Base-by-base conservation (phyloP, 2,113 vertebrate genomes). In the Phrynosoma platyrhinos region DNA sequence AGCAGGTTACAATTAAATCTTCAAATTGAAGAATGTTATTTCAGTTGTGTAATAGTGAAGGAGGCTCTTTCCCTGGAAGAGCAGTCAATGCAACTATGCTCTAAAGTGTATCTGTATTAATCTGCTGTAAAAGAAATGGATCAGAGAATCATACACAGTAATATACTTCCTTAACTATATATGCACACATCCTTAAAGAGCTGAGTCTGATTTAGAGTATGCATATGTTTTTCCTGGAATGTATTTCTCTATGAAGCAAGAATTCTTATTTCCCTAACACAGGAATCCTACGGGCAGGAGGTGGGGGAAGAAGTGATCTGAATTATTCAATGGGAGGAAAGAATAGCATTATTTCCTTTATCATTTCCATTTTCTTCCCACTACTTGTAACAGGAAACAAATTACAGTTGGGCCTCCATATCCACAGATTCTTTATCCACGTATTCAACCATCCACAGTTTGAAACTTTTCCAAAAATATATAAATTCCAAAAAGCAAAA, bases 1-100 rank as follows among this genome's bases (percentile, higher is more conserved):
- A 76, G 55, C 55, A 55, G 80, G 81, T 80, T 55, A 83, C 82
- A 88, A 88, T 83, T 88, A 83, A 83, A 83, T 83, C 81, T 77
- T 83, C 72, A 88, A 69, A 53, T 68, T 88, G 78, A 77, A 72
- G 79, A 77, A 78, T 78, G 23, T 47, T 68, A 68, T n/a, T 86
- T 85, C 36, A 71, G 27, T 71, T 71, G 9, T 78, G 64, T 76
- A 69, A 68, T 75, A 40, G 72, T 77, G 83, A 5, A 69, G n/a
- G 42, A 55, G 77, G 62, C 64, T 79, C 32, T 21, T 86, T 79
- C 25, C 32, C 74, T 75, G 32, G 53, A 87, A 80, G n/a, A 76
- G 55, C 53, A 21, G 13, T 52, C 30, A 83, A 69, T 40, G 20
- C 8, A 18, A 23, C 13, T 2, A 30, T 68, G 62, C 58, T 32